These are phyloP conservation scores for Microcebus ravelobensis DNA, from an alignment of 2,113 vertebrate genomes.

Conservation along the genomic window DNA sequence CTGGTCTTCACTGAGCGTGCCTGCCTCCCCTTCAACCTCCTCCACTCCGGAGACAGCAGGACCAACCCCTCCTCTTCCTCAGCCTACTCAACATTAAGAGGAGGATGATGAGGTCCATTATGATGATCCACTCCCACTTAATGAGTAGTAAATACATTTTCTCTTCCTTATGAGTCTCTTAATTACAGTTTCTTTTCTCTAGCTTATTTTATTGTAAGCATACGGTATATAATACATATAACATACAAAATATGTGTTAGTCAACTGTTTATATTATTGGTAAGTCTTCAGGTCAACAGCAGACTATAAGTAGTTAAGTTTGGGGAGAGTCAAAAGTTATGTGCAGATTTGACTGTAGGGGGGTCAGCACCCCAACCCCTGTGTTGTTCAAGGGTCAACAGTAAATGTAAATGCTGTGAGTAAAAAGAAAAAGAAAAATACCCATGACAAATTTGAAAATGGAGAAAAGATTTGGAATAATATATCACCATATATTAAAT, in stretches of 20 bases:
- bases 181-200: background rate
- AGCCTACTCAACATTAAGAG: background rate
- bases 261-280: background rate
- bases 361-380: background rate
- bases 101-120: background rate
- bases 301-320: background rate
- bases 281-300: background rate
- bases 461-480: background rate
- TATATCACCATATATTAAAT: background rate
- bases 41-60: background rate
- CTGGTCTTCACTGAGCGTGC: background rate
- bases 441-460: background rate
- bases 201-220: background rate
- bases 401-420: background rate
- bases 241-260: background rate
- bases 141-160: background rate
- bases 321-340: background rate
- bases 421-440: background rate
- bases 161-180: background rate
- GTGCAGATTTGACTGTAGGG: background rate
- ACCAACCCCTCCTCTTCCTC: background rate
- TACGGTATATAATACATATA: background rate
- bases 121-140: background rate
- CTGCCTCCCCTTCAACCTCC: background rate
- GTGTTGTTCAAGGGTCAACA: background rate